A percentile compares a stretch with the other conserved stretches of the same genome.
These are phyloP conservation scores for Steatornis caripensis DNA, from an alignment of 2,113 vertebrate species.

Conservation along the genomic window DNA sequence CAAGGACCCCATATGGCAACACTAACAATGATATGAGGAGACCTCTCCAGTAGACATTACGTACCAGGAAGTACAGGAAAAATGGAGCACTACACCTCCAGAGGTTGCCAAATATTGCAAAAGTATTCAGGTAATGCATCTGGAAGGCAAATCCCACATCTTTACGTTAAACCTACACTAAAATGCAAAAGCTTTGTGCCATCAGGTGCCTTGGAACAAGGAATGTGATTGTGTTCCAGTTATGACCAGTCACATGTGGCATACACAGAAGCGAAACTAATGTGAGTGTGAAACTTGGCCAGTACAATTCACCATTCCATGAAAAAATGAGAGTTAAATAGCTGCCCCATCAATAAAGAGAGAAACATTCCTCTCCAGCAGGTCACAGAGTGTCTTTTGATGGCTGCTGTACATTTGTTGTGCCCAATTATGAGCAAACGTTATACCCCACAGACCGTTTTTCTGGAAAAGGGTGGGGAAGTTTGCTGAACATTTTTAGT, in stretches of 20 bases:
- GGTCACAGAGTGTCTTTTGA: background rate
- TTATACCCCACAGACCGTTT: slow-evolving; percentile 7
- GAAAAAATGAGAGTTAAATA: background rate
- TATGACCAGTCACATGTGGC: background rate
- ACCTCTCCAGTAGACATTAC: background rate
- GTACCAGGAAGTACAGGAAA: background rate
- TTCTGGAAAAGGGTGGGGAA: slow-evolving; percentile 4
- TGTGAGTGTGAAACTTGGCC: background rate
- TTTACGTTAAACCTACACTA: background rate
- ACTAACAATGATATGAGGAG: background rate
- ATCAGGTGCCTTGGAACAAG: slow-evolving; percentile 16
- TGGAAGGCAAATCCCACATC: background rate
- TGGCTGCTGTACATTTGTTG: background rate
- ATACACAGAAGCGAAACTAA: slow-evolving; percentile 24
- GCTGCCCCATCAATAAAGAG: background rate
- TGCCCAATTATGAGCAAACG: background rate
- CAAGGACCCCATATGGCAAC: background rate
- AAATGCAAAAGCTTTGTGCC: background rate
- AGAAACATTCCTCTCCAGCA: background rate
- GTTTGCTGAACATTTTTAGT: slow-evolving; percentile 26
- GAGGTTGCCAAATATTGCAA: background rate
- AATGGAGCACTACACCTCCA: background rate
- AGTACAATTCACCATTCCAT: background rate
- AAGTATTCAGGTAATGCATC: background rate
- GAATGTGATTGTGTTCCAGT: slow-evolving; percentile 23